Evolutionary conservation across 1,140 invertebrate species (phyloP).

Genomic region (Polypedilum pembai): DNA sequence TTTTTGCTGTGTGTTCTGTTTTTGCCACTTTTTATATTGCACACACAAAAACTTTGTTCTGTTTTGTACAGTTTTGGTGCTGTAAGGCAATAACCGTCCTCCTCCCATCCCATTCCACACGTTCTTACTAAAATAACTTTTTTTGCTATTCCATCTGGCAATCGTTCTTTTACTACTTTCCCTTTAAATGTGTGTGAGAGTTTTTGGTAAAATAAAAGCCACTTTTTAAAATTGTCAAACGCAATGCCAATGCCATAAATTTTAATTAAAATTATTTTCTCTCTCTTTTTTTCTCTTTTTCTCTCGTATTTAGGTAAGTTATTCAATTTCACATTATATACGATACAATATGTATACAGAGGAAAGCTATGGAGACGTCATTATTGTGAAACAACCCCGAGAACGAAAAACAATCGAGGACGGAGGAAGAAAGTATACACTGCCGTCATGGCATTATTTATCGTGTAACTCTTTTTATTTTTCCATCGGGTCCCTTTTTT

Average conservation of each 20-base stretch:
- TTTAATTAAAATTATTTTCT: constrained; percentile 18
- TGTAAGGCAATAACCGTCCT: neutral
- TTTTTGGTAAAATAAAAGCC: neutral
- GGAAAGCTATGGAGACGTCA: neutral
- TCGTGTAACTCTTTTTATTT: constrained; percentile 7
- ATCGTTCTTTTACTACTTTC: too few relatives aligned
- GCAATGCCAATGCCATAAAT: constrained; percentile 23
- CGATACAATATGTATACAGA: too few relatives aligned
- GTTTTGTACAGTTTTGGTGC: neutral
- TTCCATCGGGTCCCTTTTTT: neutral
- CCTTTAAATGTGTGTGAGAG: neutral
- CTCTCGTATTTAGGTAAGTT: constrained; percentile 20
- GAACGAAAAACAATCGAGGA: neutral
- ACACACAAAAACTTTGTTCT: neutral
- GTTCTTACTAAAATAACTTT: too few relatives aligned
- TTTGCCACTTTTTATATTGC: neutral
- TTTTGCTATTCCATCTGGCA: too few relatives aligned
- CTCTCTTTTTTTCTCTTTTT: neutral
- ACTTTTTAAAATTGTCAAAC: constrained; percentile 27
- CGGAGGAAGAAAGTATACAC: too few relatives aligned
- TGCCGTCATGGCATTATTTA: neutral
- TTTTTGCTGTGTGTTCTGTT: neutral
- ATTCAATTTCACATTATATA: constrained; percentile 12
- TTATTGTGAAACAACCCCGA: constrained; percentile 17
- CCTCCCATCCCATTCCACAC: too few relatives aligned